phyloP scores from a whole-genome alignment of 2,113 vertebrate species.

The Pteruthius melanotis region DNA sequence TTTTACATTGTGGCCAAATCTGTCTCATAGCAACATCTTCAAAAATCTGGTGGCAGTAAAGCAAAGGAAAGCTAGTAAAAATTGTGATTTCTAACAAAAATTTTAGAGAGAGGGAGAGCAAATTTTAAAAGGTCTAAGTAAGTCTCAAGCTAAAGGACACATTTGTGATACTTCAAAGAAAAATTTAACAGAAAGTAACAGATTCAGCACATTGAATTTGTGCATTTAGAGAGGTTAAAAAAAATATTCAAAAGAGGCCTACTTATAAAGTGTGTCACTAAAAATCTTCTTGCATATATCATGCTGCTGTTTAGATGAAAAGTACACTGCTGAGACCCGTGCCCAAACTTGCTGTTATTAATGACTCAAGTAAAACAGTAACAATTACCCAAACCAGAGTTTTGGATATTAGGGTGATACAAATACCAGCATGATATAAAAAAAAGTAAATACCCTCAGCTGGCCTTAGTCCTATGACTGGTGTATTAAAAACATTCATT shows the following conservation, averaged over 20 bases:
- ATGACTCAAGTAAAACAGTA: conserved; percentile 1
- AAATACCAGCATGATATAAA: not conserved
- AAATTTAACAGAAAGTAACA: not conserved
- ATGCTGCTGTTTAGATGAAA: conserved; percentile 24
- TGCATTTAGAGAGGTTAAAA: not conserved
- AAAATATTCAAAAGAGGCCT: not conserved
- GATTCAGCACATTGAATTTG: not conserved
- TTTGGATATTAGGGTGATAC: not conserved
- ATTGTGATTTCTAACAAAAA: not conserved
- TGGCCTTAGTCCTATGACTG: not conserved
- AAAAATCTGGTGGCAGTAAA: conserved; percentile 8
- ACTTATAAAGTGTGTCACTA: not conserved
- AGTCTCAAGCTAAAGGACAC: not conserved
- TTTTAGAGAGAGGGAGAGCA: not conserved
- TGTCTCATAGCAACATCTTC: conserved; percentile 4
- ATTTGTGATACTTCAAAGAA: conserved; percentile 14
- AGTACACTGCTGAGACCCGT: not conserved
- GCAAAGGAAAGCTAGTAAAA: not conserved
- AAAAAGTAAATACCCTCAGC: not conserved
- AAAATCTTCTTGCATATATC: not conserved
- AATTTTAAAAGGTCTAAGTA: not conserved
- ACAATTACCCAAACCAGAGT: conserved; percentile 9
- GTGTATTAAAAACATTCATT: not conserved
- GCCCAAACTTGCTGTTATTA: conserved; percentile 5
- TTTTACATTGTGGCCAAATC: not conserved